phyloP scores from a whole-genome alignment of 2,888 invertebrate species.

The Dolichopus griseipennis region DNA sequence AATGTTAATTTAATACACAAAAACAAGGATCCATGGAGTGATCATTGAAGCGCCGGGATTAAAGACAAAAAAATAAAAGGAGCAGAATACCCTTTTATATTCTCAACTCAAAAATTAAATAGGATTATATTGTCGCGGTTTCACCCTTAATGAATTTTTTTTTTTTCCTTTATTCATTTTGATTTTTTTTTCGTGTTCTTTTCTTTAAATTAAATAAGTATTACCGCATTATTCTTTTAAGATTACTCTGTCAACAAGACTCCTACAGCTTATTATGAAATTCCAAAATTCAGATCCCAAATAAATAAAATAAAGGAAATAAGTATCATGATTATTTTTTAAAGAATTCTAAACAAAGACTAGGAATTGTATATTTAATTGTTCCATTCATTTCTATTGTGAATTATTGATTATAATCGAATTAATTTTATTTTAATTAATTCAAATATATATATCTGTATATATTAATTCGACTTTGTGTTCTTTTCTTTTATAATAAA shows the following conservation, averaged over 20 bases:
- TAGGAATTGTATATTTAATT: not conserved
- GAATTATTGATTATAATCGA: not conserved
- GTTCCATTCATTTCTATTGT: not conserved
- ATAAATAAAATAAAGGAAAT: not conserved
- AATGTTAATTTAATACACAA: too few species aligned
- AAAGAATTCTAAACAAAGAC: not conserved
- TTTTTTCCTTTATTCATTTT: not conserved
- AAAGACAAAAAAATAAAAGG: too few species aligned
- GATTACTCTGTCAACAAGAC: not conserved
- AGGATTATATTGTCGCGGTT: not conserved
- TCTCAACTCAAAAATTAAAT: not conserved
- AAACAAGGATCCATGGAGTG: too few species aligned
- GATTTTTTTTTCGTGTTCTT: too few species aligned
- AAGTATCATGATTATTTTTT: not conserved
- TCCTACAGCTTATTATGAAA: not conserved
- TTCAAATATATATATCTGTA: not conserved
- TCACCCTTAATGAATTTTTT: not conserved
- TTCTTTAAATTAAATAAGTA: too few species aligned
- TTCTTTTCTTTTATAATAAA: too few species aligned
- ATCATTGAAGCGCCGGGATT: too few species aligned
- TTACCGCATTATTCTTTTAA: not conserved
- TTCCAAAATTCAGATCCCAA: not conserved
- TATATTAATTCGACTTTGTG: too few species aligned
- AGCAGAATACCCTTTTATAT: too few species aligned
- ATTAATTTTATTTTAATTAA: not conserved